These are phyloP conservation scores for Crocodylus rhombifer DNA, from an alignment of 2,797 vertebrate species.

Conservation along the genomic window DNA sequence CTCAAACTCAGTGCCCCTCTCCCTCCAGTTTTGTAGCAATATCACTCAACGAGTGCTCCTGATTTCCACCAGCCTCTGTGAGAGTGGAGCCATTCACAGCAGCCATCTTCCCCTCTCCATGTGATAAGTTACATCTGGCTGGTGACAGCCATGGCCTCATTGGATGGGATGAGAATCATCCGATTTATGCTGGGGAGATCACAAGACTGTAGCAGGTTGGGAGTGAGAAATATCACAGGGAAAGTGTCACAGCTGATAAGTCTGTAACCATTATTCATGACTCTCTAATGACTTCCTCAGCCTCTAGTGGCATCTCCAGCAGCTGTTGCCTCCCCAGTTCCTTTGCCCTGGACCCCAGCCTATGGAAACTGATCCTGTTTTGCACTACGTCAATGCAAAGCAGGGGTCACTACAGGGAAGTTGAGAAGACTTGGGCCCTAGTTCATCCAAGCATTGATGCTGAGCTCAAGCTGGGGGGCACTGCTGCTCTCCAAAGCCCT, in stretches of 20 bases:
- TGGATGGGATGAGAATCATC: not conserved
- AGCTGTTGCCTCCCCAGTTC: not conserved
- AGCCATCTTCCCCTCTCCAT: not conserved
- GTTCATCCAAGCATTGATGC: not conserved
- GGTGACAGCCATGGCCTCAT: not conserved
- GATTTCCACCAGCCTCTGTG: not conserved
- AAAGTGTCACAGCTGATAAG: not conserved
- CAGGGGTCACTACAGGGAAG: not conserved
- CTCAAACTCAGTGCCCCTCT: not conserved
- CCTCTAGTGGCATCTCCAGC: not conserved
- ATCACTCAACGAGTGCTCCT: fast-evolving
- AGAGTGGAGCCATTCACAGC: fast-evolving
- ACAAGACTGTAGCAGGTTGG: not conserved
- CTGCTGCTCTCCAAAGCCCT: not conserved
- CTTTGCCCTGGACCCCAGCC: not conserved
- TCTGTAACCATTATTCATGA: no score
- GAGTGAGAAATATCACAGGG: not conserved
- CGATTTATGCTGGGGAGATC: not conserved
- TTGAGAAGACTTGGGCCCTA: not conserved
- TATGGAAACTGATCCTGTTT: not conserved
- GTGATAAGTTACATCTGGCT: not conserved
- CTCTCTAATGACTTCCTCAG: not conserved
- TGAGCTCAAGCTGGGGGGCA: not conserved
- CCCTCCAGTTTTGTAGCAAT: not conserved
- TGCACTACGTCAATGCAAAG: not conserved